phyloP scores from a whole-genome alignment of 2,797 vertebrate genomes.

The Chloroceryle amazona region DNA sequence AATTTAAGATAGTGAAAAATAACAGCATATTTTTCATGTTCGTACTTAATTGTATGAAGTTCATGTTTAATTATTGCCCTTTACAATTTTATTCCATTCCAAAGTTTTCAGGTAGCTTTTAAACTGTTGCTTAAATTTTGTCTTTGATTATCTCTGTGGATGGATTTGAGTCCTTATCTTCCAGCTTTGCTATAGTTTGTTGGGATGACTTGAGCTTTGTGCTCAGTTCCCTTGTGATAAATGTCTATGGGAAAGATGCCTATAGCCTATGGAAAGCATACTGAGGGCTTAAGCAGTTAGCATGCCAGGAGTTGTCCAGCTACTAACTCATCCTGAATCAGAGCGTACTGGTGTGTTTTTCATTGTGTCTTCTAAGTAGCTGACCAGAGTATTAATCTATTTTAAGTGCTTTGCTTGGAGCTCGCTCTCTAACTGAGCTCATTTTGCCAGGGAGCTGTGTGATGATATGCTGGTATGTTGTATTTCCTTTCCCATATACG shows the following conservation, averaged over 20 bases:
- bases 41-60: background rate
- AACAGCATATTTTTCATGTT: background rate
- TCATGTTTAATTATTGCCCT: background rate
- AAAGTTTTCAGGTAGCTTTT: background rate
- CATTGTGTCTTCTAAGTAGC: background rate
- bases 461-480: background rate
- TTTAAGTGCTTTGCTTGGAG: background rate
- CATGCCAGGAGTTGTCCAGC: background rate
- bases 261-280: constrained; percentile 6
- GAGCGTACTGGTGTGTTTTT: background rate
- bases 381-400: constrained; percentile 18
- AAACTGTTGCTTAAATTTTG: background rate
- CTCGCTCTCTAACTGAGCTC: background rate
- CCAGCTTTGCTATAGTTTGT: background rate
- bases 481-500: background rate
- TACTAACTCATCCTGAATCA: constrained; percentile 10
- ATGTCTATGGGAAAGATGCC: background rate
- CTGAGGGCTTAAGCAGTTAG: background rate
- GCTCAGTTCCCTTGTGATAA: background rate
- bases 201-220: background rate
- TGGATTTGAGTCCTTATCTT: background rate
- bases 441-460: background rate
- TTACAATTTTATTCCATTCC: background rate
- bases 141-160: background rate
- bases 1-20: background rate